These are phyloP conservation scores for Periophthalmus magnuspinnatus DNA, from an alignment of 2,797 vertebrate genomes.

Conservation along the genomic window DNA sequence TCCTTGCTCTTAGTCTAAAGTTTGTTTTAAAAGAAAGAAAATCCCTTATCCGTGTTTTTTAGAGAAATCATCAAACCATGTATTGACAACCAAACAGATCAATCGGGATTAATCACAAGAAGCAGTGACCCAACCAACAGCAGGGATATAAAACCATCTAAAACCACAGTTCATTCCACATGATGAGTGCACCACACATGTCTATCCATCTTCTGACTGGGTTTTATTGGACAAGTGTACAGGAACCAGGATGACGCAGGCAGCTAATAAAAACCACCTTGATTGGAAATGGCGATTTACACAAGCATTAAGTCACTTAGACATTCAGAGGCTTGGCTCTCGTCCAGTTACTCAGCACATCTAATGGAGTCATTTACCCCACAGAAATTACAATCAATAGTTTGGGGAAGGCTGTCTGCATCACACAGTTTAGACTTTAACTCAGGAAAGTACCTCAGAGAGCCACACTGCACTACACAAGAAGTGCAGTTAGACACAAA, in stretches of 20 bases:
- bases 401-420: constrained; percentile 62
- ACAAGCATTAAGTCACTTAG: constrained; percentile 72
- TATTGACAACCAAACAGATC: neutral
- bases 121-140: constrained; percentile 23
- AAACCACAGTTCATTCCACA: constrained; percentile 51
- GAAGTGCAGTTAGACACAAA: too few species aligned
- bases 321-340: constrained; percentile 69
- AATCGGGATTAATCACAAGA: constrained; percentile 15
- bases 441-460: constrained; percentile 49
- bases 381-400: constrained; percentile 80
- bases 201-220: constrained; percentile 54
- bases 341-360: constrained; percentile 71
- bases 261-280: constrained; percentile 71
- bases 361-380: constrained; percentile 75
- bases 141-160: neutral
- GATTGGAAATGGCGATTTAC: constrained; percentile 81
- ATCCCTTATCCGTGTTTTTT: neutral
- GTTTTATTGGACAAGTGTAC: constrained; percentile 72
- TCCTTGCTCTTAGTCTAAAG: too few species aligned
- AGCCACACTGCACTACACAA: constrained; percentile 15
- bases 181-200: constrained; percentile 54
- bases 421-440: constrained; percentile 50
- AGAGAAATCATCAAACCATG: neutral
- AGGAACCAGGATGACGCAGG: constrained; percentile 54
- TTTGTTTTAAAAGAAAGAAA: neutral